Conservation (phyloP, 2,888 invertebrate species). For the Platerodrilus igneus region DNA sequence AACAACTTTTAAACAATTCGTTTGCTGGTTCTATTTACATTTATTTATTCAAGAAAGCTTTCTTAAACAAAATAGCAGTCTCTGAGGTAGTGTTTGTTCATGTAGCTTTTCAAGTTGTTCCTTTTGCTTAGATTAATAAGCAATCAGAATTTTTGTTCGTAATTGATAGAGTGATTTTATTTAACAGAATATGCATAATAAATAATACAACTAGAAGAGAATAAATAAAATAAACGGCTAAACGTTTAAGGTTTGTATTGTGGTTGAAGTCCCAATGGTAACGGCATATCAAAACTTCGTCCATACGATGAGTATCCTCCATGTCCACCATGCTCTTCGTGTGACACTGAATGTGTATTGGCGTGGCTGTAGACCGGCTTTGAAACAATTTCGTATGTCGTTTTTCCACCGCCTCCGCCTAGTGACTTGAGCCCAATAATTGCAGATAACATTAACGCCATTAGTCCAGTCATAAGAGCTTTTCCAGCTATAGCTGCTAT, state of each 20-base stretch:
- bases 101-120: no score
- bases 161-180: no score
- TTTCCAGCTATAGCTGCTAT: slow-evolving; percentile 77
- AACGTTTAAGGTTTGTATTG: slow-evolving; percentile 58
- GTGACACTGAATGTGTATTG: slow-evolving; percentile 62
- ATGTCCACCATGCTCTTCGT: slow-evolving; percentile 55
- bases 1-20: no score
- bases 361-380: slow-evolving; percentile 73
- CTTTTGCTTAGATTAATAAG: no score
- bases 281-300: slow-evolving; percentile 49
- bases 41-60: no score
- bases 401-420: slow-evolving; percentile 63
- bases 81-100: no score
- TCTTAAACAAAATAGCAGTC: no score
- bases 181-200: no score
- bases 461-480: slow-evolving; percentile 75
- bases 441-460: slow-evolving; percentile 73
- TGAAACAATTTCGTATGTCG: slow-evolving; percentile 80
- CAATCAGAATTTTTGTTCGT: no score
- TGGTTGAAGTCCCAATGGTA: slow-evolving; percentile 45
- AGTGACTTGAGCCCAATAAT: slow-evolving; percentile 72
- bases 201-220: no score
- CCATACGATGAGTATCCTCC: slow-evolving; percentile 53
- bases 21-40: no score
- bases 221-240: no score